Evolutionary conservation across 23 tunicate species (phyloP).

Genomic region (Trididemnum nubilum): DNA sequence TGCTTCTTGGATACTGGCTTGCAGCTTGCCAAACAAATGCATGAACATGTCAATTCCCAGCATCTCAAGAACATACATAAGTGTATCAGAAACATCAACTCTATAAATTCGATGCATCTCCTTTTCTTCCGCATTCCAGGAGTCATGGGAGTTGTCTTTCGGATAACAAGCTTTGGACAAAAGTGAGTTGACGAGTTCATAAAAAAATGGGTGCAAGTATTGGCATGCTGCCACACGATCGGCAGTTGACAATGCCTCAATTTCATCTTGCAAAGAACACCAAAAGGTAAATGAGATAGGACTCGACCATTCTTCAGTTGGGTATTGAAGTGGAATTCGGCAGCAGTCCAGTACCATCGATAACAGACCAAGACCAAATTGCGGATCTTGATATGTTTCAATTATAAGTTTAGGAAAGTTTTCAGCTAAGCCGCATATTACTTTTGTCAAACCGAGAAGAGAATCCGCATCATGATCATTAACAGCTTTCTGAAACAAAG

Average conservation of each 20-base stretch:
- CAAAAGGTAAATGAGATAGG: constrained; percentile 97
- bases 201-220: constrained; percentile 58
- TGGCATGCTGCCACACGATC: not conserved
- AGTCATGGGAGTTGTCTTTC: constrained; percentile 44
- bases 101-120: constrained; percentile 89
- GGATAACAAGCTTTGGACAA: constrained; percentile 80
- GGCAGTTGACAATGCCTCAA: constrained; percentile 25
- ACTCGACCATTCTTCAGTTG: constrained; percentile 79
- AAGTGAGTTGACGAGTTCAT: constrained; percentile 49
- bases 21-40: constrained; percentile 53
- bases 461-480: constrained; percentile 73
- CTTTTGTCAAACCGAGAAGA: constrained; percentile 72
- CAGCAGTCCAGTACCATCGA: constrained; percentile 75
- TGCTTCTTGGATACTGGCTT: constrained; percentile 19
- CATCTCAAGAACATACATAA: constrained; percentile 86
- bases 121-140: constrained; percentile 91
- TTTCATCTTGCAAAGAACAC: constrained; percentile 94
- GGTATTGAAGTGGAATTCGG: constrained; percentile 80
- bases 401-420: constrained; percentile 84
- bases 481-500: constrained; percentile 71
- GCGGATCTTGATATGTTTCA: constrained; percentile 56
- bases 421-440: constrained; percentile 90
- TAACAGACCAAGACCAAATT: constrained; percentile 64
- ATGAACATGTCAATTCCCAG: constrained; percentile 57
- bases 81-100: constrained; percentile 92